These are phyloP conservation scores for Stratiolaelaps scimitus DNA, from an alignment of 1,140 invertebrate genomes.

Conservation along the genomic window DNA sequence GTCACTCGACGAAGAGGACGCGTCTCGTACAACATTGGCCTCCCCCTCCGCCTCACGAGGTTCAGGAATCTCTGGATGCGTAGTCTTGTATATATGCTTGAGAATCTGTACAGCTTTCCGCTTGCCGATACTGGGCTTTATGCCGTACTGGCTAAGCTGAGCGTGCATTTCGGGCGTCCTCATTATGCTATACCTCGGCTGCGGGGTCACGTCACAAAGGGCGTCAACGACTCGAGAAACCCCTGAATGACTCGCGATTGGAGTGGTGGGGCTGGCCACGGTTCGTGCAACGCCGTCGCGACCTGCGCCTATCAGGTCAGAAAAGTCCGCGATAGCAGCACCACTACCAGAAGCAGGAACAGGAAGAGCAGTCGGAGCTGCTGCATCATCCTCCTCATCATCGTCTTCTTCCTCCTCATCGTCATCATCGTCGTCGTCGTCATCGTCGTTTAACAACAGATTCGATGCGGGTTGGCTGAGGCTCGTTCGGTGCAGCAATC, in stretches of 20 bases:
- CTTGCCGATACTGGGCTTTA: constrained; percentile 12
- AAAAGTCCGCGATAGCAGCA: no score
- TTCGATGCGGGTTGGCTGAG: neutral
- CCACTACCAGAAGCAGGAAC: no score
- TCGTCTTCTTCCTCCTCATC: neutral
- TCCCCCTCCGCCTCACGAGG: no score
- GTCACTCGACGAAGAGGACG: constrained; percentile 15
- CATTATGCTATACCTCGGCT: constrained; percentile 10
- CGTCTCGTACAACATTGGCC: neutral
- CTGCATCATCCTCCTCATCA: no score
- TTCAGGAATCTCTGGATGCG: neutral
- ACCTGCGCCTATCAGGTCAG: no score
- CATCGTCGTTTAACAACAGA: neutral
- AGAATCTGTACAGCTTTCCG: constrained; percentile 17
- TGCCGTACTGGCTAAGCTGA: constrained; percentile 9
- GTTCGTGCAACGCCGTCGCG: no score
- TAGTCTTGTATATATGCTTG: constrained; percentile 16
- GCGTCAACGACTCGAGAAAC: constrained; percentile 15
- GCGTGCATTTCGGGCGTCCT: constrained; percentile 19
- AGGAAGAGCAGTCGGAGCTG: no score
- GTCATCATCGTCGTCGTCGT: neutral
- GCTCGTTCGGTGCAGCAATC: constrained; percentile 4
- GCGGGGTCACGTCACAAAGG: constrained; percentile 5
- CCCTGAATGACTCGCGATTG: neutral
- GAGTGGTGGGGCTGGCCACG: neutral